Evolutionary conservation across 2,888 invertebrate species (phyloP).

Genomic region (Drosophila peninsularis): DNA sequence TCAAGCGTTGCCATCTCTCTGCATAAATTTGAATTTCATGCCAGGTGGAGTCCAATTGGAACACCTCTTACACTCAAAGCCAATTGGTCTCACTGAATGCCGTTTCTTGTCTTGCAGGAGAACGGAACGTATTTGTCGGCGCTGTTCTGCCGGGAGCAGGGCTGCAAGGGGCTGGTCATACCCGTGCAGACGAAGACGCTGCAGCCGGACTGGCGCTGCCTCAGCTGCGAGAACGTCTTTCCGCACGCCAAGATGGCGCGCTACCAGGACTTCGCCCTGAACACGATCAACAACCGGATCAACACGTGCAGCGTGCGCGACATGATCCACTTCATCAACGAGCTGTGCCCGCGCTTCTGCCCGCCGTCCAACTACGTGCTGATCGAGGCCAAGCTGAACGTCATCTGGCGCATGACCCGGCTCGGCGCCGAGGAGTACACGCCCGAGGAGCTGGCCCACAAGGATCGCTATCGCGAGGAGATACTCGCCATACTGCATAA

Average conservation of each 20-base stretch:
- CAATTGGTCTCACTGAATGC: not conserved
- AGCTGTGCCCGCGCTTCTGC: constrained; percentile 82
- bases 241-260: constrained; percentile 82
- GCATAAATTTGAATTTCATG: not conserved
- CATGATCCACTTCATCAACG: constrained; percentile 83
- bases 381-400: constrained; percentile 84
- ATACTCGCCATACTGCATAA: constrained; percentile 82
- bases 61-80: not conserved
- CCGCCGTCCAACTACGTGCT: constrained; percentile 84
- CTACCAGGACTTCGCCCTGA: constrained; percentile 83
- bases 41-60: not conserved
- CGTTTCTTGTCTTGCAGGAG: constrained; percentile 71
- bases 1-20: not conserved
- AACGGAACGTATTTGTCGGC: constrained; percentile 83
- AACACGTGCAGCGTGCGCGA: constrained; percentile 81
- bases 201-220: constrained; percentile 88
- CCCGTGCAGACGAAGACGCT: constrained; percentile 87
- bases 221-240: constrained; percentile 86
- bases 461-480: constrained; percentile 83
- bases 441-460: constrained; percentile 77
- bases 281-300: constrained; percentile 83
- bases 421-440: constrained; percentile 73
- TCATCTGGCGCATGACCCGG: constrained; percentile 84
- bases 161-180: constrained; percentile 83
- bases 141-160: constrained; percentile 85